Evolutionary conservation across 92 coral and sea anemone species (phyloP).

Genomic region (Paramuricea clavata): DNA sequence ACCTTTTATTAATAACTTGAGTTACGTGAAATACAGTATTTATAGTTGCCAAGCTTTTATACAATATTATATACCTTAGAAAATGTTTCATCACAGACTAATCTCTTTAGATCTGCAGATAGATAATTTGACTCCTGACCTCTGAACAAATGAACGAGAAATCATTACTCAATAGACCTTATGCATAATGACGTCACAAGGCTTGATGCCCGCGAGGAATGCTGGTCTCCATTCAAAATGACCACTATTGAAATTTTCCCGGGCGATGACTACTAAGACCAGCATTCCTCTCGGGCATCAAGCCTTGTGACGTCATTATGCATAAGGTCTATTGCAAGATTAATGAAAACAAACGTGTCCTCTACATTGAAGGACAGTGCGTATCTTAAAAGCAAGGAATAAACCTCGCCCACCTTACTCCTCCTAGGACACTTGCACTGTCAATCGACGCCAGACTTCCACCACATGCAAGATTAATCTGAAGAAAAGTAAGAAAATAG

Average conservation of each 20-base stretch:
- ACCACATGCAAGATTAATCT: conserved; percentile 33
- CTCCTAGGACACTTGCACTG: not conserved
- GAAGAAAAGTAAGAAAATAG: not conserved
- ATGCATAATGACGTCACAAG: no score
- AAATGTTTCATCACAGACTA: not conserved
- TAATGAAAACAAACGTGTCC: no score
- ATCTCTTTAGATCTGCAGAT: conserved; percentile 20
- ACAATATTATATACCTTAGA: conserved; percentile 8
- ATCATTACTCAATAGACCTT: no score
- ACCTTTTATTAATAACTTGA: conserved; percentile 19
- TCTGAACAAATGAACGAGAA: not conserved
- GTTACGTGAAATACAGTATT: not conserved
- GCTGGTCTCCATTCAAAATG: no score
- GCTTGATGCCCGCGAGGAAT: no score
- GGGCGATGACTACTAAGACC: no score
- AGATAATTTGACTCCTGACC: conserved; percentile 6
- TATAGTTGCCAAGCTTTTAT: not conserved
- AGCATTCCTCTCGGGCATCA: no score
- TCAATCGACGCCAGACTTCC: not conserved
- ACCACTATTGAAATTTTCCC: no score
- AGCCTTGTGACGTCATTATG: no score
- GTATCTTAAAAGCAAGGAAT: not conserved
- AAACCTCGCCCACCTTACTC: not conserved
- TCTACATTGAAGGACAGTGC: no score
- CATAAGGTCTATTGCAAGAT: no score